These are phyloP conservation scores for Callaeas wilsoni DNA, from an alignment of 2,113 vertebrate species.

Conservation along the genomic window DNA sequence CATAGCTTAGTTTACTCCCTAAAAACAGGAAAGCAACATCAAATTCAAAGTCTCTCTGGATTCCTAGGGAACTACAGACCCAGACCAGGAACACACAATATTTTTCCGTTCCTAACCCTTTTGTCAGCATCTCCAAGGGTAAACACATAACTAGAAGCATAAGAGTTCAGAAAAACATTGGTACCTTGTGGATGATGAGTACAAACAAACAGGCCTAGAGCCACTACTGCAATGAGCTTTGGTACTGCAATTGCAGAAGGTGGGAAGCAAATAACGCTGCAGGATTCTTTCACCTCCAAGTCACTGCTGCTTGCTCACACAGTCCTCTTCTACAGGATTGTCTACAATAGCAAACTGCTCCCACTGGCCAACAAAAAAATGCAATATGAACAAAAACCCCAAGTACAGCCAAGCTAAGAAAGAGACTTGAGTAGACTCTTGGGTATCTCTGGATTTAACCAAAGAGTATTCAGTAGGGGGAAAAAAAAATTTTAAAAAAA, in stretches of 20 bases:
- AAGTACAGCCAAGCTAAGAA: not conserved
- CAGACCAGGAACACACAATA: not conserved
- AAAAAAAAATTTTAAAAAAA: not conserved
- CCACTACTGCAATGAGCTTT: not conserved
- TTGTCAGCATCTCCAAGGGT: not conserved
- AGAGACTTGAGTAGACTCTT: not conserved
- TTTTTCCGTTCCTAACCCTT: not conserved
- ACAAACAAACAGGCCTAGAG: not conserved
- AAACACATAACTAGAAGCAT: not conserved
- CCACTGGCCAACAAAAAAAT: not conserved
- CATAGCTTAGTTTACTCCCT: not conserved
- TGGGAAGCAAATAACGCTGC: not conserved
- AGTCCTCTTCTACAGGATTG: not conserved
- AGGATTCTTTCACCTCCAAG: not conserved
- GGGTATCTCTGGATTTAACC: not conserved
- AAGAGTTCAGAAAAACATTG: not conserved
- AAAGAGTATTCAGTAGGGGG: not conserved
- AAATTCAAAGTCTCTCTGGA: not conserved
- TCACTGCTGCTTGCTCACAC: not conserved
- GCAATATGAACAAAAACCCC: not conserved
- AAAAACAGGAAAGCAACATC: constrained; percentile 2
- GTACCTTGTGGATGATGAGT: not conserved
- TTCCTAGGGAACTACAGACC: not conserved
- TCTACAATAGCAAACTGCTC: not conserved
- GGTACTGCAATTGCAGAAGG: not conserved